A percentile compares a stretch with the other conserved stretches of the same genome.
phyloP scores from a whole-genome alignment of 2,797 vertebrate genomes.

The Phoeniculus purpureus region DNA sequence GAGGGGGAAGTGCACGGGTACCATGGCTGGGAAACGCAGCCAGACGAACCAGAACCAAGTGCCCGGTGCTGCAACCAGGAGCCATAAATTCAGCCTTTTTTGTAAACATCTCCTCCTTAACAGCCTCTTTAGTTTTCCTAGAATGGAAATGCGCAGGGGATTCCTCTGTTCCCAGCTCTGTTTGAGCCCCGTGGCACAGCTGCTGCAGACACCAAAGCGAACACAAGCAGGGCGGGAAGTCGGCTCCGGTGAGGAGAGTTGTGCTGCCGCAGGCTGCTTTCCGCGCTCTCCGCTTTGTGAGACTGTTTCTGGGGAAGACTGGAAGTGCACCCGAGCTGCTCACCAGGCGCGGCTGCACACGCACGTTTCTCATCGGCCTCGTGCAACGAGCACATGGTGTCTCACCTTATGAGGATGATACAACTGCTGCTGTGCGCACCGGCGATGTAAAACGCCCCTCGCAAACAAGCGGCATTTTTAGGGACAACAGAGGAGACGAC shows the following conservation, averaged over 20 bases:
- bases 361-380: conserved; percentile 51
- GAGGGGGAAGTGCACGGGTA: conserved; percentile 36
- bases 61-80: conserved; percentile 35
- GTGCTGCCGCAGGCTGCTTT: conserved; percentile 41
- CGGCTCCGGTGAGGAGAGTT: conserved; percentile 42
- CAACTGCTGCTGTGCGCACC: conserved; percentile 53
- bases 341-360: conserved; percentile 53
- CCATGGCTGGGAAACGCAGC: conserved; percentile 30
- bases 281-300: conserved; percentile 35
- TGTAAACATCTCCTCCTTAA: conserved; percentile 58
- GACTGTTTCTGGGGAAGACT: conserved; percentile 54
- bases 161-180: conserved; percentile 59
- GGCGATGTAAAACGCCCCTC: conserved; percentile 65
- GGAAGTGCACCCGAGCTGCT: conserved; percentile 57
- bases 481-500: conserved; percentile 65
- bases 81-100: conserved; percentile 59
- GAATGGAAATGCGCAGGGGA: conserved; percentile 48
- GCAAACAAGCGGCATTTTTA: conserved; percentile 55
- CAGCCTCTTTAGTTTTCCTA: conserved; percentile 47
- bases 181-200: conserved; percentile 69
- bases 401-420: conserved; percentile 75
- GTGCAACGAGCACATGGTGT: conserved; percentile 61
- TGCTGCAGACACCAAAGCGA: conserved; percentile 44
- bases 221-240: conserved; percentile 55
- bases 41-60: conserved; percentile 58